phyloP scores from a whole-genome alignment of 2,888 invertebrate species.

The Lasius platythorax region DNA sequence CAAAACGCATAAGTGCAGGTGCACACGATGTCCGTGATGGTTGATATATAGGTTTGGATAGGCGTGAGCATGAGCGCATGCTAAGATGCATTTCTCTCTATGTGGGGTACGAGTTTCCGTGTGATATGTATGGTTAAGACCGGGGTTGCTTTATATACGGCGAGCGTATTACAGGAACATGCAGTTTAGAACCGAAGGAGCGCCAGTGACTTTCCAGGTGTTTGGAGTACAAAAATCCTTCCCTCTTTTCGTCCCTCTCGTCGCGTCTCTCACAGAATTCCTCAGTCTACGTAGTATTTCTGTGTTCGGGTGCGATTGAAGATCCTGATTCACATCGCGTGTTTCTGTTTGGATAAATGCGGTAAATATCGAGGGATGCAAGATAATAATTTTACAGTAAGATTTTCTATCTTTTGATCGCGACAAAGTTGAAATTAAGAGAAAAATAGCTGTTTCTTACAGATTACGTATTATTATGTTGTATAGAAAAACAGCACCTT shows the following conservation, averaged over 20 bases:
- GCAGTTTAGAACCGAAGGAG: conserved; percentile 75
- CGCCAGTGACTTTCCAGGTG: conserved; percentile 50
- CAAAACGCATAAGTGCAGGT: conserved; percentile 19
- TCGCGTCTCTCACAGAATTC: background rate
- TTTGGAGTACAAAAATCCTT: background rate
- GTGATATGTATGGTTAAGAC: conserved; percentile 46
- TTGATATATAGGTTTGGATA: conserved; percentile 7
- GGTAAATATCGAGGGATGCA: background rate
- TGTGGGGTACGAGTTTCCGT: conserved; percentile 45
- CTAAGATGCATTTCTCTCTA: conserved; percentile 71
- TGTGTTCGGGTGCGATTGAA: background rate
- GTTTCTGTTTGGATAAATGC: background rate
- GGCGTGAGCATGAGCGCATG: conserved; percentile 32
- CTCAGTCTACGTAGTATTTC: background rate
- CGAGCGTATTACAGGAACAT: conserved; percentile 70
- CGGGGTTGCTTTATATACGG: conserved; percentile 77
- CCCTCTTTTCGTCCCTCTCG: background rate
- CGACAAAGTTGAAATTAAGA: background rate
- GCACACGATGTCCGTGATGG: background rate
- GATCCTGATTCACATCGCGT: background rate
- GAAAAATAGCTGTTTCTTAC: background rate
- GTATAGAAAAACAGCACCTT: background rate
- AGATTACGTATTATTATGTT: background rate
- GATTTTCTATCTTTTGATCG: background rate
- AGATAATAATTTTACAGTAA: background rate